Evolutionary conservation across 35 echinoderm and acorn worm genomes (phyloP).

Genomic region (Eucidaris tribuloides): DNA sequence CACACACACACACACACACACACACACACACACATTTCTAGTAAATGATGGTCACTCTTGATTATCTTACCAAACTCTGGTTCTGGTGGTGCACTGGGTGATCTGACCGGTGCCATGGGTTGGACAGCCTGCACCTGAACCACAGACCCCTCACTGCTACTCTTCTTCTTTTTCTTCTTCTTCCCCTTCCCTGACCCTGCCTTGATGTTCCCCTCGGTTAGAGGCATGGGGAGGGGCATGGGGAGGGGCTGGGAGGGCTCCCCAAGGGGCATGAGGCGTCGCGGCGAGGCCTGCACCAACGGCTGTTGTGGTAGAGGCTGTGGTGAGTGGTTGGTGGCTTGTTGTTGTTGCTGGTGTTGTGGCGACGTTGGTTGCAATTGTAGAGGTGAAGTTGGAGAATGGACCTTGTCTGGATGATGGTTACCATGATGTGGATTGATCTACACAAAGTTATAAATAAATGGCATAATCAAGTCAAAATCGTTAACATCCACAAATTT

Average conservation of each 20-base stretch:
- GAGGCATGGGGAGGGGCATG: neutral
- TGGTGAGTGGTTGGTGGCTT: neutral
- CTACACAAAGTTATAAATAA: no score
- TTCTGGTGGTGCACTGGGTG: neutral
- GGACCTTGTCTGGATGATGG: no score
- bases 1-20: no score
- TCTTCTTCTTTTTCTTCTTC: conserved; percentile 24
- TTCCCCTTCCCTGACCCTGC: conserved; percentile 16
- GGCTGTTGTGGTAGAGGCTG: neutral
- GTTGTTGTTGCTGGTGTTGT: neutral
- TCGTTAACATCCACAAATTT: no score
- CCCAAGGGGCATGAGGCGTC: conserved; percentile 3
- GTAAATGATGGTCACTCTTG: no score
- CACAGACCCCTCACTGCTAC: neutral
- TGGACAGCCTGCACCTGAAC: neutral
- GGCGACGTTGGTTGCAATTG: neutral
- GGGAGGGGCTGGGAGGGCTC: neutral
- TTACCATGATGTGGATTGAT: no score
- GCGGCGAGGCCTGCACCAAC: neutral
- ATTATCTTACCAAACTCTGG: conserved; percentile 22
- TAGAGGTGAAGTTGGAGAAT: no score
- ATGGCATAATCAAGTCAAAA: no score
- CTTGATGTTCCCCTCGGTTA: neutral
- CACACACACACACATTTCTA: no score
- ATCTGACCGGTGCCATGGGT: conserved; percentile 3